Conservation (phyloP, 1,140 invertebrate genomes). For the Berghia stephanieae region DNA sequence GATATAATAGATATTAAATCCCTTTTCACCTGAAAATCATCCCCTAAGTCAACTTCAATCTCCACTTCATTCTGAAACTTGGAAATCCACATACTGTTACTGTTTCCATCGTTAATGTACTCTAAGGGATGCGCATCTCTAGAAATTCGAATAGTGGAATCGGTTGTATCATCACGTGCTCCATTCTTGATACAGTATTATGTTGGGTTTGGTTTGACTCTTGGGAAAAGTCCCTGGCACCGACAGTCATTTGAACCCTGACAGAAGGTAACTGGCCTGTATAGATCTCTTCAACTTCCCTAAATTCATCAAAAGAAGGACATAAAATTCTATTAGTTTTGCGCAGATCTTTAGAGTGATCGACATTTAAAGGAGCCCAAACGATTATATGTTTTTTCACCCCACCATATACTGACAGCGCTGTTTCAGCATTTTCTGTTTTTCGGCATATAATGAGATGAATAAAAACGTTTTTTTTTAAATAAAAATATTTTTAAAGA, state of each 20-base stretch:
- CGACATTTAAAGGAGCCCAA: not conserved
- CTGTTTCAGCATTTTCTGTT: not conserved
- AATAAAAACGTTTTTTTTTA: not conserved
- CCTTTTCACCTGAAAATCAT: conserved; percentile 59
- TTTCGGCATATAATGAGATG: not conserved
- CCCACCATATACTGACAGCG: not conserved
- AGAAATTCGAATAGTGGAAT: conserved; percentile 49
- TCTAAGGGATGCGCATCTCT: conserved; percentile 54
- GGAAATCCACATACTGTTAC: conserved; percentile 61
- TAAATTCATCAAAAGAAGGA: conserved; percentile 26
- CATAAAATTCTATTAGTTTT: not conserved
- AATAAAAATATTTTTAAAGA: not conserved
- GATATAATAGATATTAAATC: conserved; percentile 31
- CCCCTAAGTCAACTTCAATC: conserved; percentile 58
- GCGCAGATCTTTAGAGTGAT: not conserved
- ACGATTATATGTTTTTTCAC: too few relatives aligned
- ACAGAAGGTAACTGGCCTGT: conserved; percentile 53
- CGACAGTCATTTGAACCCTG: conserved; percentile 56
- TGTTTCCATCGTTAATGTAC: conserved; percentile 61
- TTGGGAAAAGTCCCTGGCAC: conserved; percentile 56
- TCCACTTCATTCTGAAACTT: conserved; percentile 50
- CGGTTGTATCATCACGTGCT: conserved; percentile 48
- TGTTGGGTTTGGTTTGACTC: conserved; percentile 50
- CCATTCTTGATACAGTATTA: conserved; percentile 63
- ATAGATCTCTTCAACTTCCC: conserved; percentile 58